Evolutionary conservation across 2,113 vertebrate species (phyloP).

Genomic region (Vombatus ursinus): DNA sequence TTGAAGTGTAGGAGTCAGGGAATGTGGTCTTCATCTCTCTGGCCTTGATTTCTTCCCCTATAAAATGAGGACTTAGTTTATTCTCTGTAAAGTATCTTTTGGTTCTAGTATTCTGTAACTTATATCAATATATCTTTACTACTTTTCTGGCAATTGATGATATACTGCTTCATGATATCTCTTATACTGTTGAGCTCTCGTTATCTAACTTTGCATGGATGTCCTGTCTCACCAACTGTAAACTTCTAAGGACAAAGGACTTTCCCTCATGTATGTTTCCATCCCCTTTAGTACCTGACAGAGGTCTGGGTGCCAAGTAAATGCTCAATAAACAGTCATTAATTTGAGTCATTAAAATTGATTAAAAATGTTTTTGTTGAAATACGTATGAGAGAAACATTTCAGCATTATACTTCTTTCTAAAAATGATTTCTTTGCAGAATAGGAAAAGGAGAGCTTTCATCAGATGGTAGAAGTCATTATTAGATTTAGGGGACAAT

Average conservation of each 20-base stretch:
- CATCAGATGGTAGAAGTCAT: constrained; percentile 30
- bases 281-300: background rate
- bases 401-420: background rate
- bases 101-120: background rate
- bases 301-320: background rate
- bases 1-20: background rate
- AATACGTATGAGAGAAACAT: background rate
- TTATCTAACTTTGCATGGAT: background rate
- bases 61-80: background rate
- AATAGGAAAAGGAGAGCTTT: background rate
- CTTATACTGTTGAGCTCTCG: background rate
- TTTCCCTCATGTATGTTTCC: background rate
- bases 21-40: background rate
- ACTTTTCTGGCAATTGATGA: background rate
- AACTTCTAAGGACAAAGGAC: background rate
- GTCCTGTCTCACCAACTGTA: background rate
- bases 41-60: background rate
- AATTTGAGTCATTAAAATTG: constrained; percentile 6
- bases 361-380: background rate
- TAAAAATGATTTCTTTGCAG: constrained; percentile 23
- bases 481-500: constrained; percentile 57
- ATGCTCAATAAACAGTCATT: background rate
- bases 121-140: background rate
- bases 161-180: background rate
- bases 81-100: constrained; percentile 14